A percentile compares a stretch with the other conserved stretches of the same genome.
These are phyloP conservation scores for Amiota communis DNA, from an alignment of 2,888 invertebrate genomes.

Conservation along the genomic window DNA sequence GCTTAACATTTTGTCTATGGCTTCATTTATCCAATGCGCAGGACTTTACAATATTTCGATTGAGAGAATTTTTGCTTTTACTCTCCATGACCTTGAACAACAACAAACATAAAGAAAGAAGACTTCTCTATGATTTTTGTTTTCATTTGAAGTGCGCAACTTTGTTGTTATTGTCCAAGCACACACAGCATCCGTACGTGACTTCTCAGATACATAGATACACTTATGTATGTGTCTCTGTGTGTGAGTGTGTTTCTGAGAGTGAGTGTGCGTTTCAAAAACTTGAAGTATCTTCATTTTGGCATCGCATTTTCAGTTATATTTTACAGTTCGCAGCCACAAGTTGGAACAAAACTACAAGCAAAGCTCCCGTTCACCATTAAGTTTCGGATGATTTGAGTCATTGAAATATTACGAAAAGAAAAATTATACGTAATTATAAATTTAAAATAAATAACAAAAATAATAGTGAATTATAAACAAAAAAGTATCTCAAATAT, in stretches of 20 bases:
- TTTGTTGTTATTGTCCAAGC: not conserved
- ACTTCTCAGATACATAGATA: not conserved
- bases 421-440: not conserved
- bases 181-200: not conserved
- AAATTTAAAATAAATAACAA: not conserved
- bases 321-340: constrained; percentile 16
- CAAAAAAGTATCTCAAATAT: constrained; percentile 4
- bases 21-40: no score
- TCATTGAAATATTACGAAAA: not conserved
- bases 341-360: constrained; percentile 16
- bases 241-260: not conserved
- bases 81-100: constrained; percentile 62
- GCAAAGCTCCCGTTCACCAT: no score
- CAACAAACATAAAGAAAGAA: constrained; percentile 16
- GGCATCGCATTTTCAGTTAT: constrained; percentile 42
- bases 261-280: constrained; percentile 35
- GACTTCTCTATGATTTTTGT: constrained; percentile 41
- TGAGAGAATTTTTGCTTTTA: constrained; percentile 28
- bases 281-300: constrained; percentile 41
- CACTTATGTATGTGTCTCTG: constrained; percentile 24
- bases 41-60: no score
- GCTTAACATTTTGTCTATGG: no score
- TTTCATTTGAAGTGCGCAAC: constrained; percentile 11
- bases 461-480: not conserved
- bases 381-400: not conserved